Evolutionary conservation across 23 tunicate genomes (phyloP), one percentile per base, ranked within the genome.

Genomic region (Halocynthia roretzi): DNA sequence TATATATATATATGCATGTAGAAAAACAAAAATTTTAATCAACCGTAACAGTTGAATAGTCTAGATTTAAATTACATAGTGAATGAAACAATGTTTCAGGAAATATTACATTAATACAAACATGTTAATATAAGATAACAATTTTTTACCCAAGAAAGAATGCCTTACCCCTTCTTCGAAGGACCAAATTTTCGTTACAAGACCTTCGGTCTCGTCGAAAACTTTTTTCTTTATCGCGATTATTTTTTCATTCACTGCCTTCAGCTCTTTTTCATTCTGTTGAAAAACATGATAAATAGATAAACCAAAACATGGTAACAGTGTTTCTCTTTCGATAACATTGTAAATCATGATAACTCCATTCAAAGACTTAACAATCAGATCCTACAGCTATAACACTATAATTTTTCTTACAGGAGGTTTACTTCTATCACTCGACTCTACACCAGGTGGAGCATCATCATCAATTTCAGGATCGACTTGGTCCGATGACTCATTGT

Each of bases 121-220:
- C 18, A 58, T 0, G 64, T 14, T 58, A n/a, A 58, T n/a, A 58
- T 15, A 15, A 58, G n/a, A 58, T n/a, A 15, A 2, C 18, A n/a
- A 14, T n/a, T 15, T 58, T 58, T 14, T 1, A 58, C 18, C 64
- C 64, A 58, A 58, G 4, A 58, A 58, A 71, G 18, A 0, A 71
- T 10, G 44, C 48, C 76, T 51, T 50, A 74, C 78, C 40, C 97
- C 97, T 57, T 91, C 97, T 81, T 91, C 97, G 80, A 80, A 91
- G 0, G 90, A 83, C 97, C 97, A 91, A 18, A 91, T 91, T 71
- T 91, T 91, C 10, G 97, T 91, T 8, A 91, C 97, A 22, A 51
- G 19, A 72, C 70, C 82, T 54, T 91, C 97, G 8, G 97, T 91
- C 15, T 67, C 81, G 50, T 85, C 90, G 81, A 64, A 81, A 23